Evolutionary conservation across 92 coral and sea anemone species (phyloP).

Genomic region (Pocillopora meandrina): DNA sequence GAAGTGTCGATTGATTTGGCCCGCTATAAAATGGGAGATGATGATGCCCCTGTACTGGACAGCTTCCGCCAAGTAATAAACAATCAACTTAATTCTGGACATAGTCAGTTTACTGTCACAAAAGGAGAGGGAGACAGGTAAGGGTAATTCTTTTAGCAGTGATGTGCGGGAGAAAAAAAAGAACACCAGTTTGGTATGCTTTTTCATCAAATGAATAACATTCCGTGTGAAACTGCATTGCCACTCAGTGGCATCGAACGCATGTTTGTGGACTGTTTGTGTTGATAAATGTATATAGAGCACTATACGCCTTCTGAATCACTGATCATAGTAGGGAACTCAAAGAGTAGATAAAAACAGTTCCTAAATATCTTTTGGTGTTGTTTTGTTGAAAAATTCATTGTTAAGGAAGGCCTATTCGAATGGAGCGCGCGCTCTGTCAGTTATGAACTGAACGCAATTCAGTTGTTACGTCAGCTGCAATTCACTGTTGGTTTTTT

Average conservation of each 20-base stretch:
- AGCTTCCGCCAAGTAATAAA: slow-evolving; percentile 37
- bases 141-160: not conserved
- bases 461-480: no score
- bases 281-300: no score
- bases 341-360: no score
- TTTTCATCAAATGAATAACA: slow-evolving; percentile 18
- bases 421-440: not conserved
- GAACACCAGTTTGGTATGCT: slow-evolving; percentile 4
- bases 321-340: no score
- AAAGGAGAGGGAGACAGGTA: slow-evolving; percentile 56
- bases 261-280: no score
- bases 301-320: no score
- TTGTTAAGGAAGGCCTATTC: not conserved
- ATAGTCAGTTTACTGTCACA: slow-evolving; percentile 38
- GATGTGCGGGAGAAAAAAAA: not conserved
- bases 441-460: no score
- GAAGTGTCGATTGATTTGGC: slow-evolving; percentile 52
- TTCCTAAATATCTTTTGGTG: no score
- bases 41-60: slow-evolving; percentile 21
- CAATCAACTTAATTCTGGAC: slow-evolving; percentile 39
- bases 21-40: slow-evolving; percentile 45
- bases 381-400: no score
- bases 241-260: slow-evolving; percentile 14
- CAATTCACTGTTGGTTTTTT: no score
- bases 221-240: slow-evolving; percentile 26